Percentiles rank a stretch among this genome's conserved stretches.
Evolutionary conservation across 2,113 vertebrate genomes (phyloP).

Genomic region (Uropsilus gracilis): DNA sequence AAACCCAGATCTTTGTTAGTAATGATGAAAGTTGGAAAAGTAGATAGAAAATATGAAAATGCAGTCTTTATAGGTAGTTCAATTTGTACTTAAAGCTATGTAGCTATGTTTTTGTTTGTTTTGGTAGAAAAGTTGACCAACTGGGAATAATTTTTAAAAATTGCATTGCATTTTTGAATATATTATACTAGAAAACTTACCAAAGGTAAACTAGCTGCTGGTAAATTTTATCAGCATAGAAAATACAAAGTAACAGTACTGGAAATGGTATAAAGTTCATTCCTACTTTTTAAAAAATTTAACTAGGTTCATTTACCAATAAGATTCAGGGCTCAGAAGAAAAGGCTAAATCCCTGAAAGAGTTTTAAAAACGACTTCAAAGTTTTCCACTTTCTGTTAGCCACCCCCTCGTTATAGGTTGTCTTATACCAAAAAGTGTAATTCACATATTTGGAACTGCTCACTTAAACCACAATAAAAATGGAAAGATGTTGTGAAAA

Average conservation of each 20-base stretch:
- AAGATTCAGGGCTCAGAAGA: slow-evolving; percentile 1
- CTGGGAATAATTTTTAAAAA: background rate
- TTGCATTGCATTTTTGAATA: background rate
- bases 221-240: background rate
- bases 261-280: background rate
- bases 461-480: slow-evolving; percentile 51
- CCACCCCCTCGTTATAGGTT: background rate
- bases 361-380: background rate
- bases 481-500: slow-evolving; percentile 61
- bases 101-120: slow-evolving; percentile 26
- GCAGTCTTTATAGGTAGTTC: slow-evolving; percentile 7
- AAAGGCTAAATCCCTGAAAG: background rate
- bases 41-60: background rate
- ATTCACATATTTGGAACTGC: slow-evolving; percentile 55
- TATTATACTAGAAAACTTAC: background rate
- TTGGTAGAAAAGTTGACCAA: background rate
- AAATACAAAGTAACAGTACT: background rate
- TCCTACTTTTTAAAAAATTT: background rate
- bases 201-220: background rate
- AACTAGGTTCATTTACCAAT: background rate
- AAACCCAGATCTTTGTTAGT: background rate
- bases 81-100: slow-evolving; percentile 11
- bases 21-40: background rate
- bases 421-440: slow-evolving; percentile 24
- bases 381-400: slow-evolving; percentile 37